These are phyloP conservation scores for Epsilonema sp. DNA, from an alignment of 2,888 invertebrate species.

Conservation along the genomic window DNA sequence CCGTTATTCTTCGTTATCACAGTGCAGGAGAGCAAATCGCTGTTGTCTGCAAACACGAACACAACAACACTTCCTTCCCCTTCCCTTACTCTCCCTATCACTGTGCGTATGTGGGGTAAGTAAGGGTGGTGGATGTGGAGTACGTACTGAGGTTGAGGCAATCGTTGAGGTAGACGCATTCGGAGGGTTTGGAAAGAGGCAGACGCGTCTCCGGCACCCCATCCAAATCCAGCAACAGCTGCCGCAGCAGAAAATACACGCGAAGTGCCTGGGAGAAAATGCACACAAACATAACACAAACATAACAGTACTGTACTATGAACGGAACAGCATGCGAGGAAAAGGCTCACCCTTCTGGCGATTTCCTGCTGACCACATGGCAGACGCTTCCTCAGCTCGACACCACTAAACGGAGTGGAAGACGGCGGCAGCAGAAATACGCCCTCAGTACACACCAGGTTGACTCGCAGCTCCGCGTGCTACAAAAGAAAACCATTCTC, in stretches of 20 bases:
- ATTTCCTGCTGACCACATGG: constrained; percentile 76
- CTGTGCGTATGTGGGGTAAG: too few relatives aligned
- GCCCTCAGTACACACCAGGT: constrained; percentile 88
- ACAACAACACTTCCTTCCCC: too few relatives aligned
- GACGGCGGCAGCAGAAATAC: constrained; percentile 82
- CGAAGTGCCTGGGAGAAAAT: constrained; percentile 48
- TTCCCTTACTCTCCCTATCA: too few relatives aligned
- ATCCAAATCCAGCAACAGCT: constrained; percentile 54
- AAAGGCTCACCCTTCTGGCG: constrained; percentile 32
- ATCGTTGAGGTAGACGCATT: constrained; percentile 75
- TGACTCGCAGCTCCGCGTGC: constrained; percentile 40
- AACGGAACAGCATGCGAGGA: constrained; percentile 49
- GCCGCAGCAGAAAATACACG: constrained; percentile 62
- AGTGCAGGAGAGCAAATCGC: constrained; percentile 86
- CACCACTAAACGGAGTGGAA: constrained; percentile 82
- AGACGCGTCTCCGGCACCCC: constrained; percentile 64
- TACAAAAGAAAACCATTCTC: background rate
- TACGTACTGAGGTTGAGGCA: constrained; percentile 78
- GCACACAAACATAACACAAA: background rate
- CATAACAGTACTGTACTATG: constrained; percentile 62
- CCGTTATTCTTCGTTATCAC: constrained; percentile 70
- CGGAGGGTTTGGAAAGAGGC: constrained; percentile 66
- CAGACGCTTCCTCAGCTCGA: constrained; percentile 71
- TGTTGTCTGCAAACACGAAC: constrained; percentile 53
- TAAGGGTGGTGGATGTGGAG: too few relatives aligned